These are phyloP conservation scores for Acinonyx jubatus DNA, from an alignment of 2,113 vertebrate species.

Conservation along the genomic window DNA sequence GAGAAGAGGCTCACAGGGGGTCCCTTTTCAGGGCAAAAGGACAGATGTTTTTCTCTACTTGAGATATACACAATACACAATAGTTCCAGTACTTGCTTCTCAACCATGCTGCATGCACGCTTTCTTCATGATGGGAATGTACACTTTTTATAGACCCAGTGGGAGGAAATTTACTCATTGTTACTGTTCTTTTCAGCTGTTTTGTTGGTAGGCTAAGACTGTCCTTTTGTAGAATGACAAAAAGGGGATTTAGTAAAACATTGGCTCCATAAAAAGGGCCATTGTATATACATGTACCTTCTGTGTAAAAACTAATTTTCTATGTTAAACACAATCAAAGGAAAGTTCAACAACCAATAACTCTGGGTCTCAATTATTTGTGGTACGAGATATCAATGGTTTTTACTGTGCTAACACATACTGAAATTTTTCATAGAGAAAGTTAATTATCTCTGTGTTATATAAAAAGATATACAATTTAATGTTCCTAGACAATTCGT, in stretches of 20 bases:
- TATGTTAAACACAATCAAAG: conserved; percentile 68
- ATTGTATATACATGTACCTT: conserved; percentile 31
- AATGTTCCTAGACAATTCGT: conserved; percentile 9
- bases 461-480: conserved; percentile 13
- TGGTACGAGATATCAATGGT: background rate
- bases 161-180: conserved; percentile 48
- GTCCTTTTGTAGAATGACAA: conserved; percentile 61
- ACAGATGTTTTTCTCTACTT: conserved; percentile 62
- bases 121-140: conserved; percentile 34
- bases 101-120: background rate
- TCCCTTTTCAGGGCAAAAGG: conserved; percentile 28
- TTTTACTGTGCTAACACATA: conserved; percentile 30
- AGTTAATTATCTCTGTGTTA: conserved; percentile 59
- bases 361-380: conserved; percentile 50
- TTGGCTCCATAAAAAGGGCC: conserved; percentile 40
- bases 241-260: conserved; percentile 61
- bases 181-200: conserved; percentile 55
- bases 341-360: conserved; percentile 46
- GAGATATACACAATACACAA: background rate
- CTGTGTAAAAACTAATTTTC: conserved; percentile 57
- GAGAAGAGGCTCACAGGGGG: conserved; percentile 49
- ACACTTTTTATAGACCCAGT: conserved; percentile 15
- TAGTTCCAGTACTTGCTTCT: background rate
- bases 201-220: conserved; percentile 60
- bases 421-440: conserved; percentile 31